Evolutionary conservation across 2,797 vertebrate species (phyloP).

Genomic region (Schizothorax lantsangensis): DNA sequence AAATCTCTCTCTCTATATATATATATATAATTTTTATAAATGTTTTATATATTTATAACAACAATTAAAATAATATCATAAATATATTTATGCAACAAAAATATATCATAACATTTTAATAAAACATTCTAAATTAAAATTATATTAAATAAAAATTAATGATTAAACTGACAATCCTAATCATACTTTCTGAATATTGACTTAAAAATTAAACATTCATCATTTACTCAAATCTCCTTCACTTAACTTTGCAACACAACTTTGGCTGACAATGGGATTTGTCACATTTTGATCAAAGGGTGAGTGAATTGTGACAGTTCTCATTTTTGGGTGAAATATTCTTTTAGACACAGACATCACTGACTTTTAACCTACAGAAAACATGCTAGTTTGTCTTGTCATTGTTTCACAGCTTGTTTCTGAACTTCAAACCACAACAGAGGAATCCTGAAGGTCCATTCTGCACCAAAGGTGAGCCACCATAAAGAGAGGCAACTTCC

Average conservation of each 20-base stretch:
- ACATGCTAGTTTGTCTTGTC: no score
- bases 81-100: no score
- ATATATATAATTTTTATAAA: no score
- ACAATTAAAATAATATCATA: no score
- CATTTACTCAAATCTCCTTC: neutral
- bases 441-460: neutral
- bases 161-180: neutral
- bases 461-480: neutral
- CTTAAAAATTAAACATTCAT: neutral
- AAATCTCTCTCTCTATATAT: no score
- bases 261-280: neutral
- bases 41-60: no score
- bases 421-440: slow-evolving; percentile 9
- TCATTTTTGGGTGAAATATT: no score
- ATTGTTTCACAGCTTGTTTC: neutral
- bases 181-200: neutral
- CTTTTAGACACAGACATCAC: neutral
- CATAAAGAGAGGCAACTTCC: neutral
- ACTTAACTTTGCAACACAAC: neutral
- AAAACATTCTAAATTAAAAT: neutral
- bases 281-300: neutral
- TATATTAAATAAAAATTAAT: neutral
- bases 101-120: neutral
- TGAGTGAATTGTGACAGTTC: neutral
- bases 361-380: neutral